Conservation (phyloP, 1,140 invertebrate species). For the Hylyphantes graminicola region DNA sequence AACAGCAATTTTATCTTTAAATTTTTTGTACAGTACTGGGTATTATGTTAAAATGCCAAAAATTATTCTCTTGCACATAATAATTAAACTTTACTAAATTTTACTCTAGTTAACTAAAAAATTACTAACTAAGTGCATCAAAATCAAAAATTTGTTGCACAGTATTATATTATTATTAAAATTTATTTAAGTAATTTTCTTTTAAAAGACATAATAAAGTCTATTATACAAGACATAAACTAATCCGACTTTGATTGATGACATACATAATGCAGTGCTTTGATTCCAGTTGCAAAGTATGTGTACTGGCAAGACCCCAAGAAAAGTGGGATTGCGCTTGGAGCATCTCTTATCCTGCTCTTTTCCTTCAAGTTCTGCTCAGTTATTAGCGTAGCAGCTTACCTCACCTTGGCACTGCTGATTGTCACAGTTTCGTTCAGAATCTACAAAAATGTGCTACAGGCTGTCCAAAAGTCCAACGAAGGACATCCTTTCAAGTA, state of each 20-base stretch:
- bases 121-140: too few species aligned
- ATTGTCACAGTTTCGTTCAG: slow-evolving; percentile 89
- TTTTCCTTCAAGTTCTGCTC: slow-evolving; percentile 94
- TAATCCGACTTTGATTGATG: neutral
- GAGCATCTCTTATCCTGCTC: slow-evolving; percentile 84
- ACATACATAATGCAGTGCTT: neutral
- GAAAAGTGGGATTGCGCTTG: slow-evolving; percentile 92
- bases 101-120: too few species aligned
- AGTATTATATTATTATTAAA: too few species aligned
- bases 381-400: slow-evolving; percentile 94
- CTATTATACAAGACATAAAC: too few species aligned
- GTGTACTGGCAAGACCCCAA: slow-evolving; percentile 97
- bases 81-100: too few species aligned
- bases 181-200: too few species aligned
- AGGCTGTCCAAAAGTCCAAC: slow-evolving; percentile 95
- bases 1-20: too few species aligned
- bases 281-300: slow-evolving; percentile 87
- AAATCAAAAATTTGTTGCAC: too few species aligned
- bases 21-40: too few species aligned
- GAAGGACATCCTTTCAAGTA: slow-evolving; percentile 98
- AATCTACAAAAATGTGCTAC: slow-evolving; percentile 94
- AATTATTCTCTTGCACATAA: too few species aligned
- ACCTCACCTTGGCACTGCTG: slow-evolving; percentile 85
- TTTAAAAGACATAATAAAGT: too few species aligned
- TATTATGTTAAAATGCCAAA: too few species aligned